Evolutionary conservation across 2,113 vertebrate genomes (phyloP).

Genomic region (Limnothrissa miodon): DNA sequence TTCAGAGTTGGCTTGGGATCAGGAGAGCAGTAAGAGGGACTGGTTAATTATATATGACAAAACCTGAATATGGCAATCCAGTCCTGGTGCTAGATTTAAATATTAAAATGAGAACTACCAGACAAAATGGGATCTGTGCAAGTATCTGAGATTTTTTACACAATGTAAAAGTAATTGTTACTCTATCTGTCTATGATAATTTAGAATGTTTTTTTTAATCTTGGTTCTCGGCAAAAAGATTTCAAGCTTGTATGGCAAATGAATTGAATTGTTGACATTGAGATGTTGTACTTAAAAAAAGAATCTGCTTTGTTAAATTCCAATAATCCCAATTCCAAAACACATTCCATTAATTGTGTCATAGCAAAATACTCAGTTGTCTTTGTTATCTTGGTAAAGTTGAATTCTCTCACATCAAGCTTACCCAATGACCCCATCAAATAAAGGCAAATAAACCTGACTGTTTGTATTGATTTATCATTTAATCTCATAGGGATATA

Average conservation of each 20-base stretch:
- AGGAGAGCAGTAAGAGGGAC: neutral
- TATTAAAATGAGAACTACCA: neutral
- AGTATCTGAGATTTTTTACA: neutral
- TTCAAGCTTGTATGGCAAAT: neutral
- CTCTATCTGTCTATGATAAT: neutral
- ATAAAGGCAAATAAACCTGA: conserved; percentile 8
- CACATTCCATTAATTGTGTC: neutral
- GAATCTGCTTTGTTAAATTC: too few relatives aligned
- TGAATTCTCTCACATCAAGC: neutral
- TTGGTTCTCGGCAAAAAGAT: neutral
- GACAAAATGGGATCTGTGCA: neutral
- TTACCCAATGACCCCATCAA: neutral
- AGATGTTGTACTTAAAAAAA: neutral
- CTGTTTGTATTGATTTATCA: neutral
- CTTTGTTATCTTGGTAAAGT: neutral
- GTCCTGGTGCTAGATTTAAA: neutral
- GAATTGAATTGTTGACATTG: neutral
- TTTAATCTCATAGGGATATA: neutral
- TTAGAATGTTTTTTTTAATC: neutral
- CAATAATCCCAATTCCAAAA: neutral
- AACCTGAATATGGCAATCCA: neutral
- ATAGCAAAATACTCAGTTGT: neutral
- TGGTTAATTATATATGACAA: neutral
- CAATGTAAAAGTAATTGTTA: neutral
- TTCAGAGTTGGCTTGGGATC: neutral